Evolutionary conservation across 2,113 vertebrate genomes (phyloP), one percentile per base, ranked within the genome.

Genomic region (Hystrix brachyura): DNA sequence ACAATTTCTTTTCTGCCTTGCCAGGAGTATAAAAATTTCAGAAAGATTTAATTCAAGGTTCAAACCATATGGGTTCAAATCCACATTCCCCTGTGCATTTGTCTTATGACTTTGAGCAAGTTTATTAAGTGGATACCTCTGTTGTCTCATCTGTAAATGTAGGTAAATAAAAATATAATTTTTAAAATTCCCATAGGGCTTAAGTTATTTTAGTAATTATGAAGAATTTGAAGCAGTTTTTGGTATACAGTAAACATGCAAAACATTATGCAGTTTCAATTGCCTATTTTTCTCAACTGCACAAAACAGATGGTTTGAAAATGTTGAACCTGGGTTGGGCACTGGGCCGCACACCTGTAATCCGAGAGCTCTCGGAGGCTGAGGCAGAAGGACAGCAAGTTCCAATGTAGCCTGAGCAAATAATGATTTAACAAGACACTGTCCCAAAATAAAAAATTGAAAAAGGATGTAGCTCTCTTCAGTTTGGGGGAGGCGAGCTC

Each of bases 161-260:
- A 90, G 14, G 15, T 64, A 90, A 91, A 94, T 57, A 86, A 91
- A 93, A 64, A 43, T 59, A 38, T 34, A 29, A 25, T 48, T 7
- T 62, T n/a, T 87, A 59, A 5, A 25, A 69, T 71, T 93, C 71
- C 43, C 95, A 13, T 72, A 5, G 97, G 12, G 60, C 91, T 86
- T 90, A 89, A 78, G 43, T 71, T 83, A 62, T 84, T 32, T 81
- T 81, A n/a, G 4, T 29, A 80, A 13, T 48, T 69, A 48, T 48
- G 57, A 71, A 90, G 19, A 29, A 59, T 60, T 81, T 46, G 18
- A 29, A 95, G 27, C 7, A 59, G 4, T 74, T 4, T 3, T 79
- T 10, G 3, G 48, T 51, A 48, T 83, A 62, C 6, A 81, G 1
- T 55, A 53, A 69, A 10, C 11, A 64, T 1, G 65, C 29, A 17